Base-by-base conservation (phyloP, 2,797 vertebrate species). In the Kryptolebias ocellatus region DNA sequence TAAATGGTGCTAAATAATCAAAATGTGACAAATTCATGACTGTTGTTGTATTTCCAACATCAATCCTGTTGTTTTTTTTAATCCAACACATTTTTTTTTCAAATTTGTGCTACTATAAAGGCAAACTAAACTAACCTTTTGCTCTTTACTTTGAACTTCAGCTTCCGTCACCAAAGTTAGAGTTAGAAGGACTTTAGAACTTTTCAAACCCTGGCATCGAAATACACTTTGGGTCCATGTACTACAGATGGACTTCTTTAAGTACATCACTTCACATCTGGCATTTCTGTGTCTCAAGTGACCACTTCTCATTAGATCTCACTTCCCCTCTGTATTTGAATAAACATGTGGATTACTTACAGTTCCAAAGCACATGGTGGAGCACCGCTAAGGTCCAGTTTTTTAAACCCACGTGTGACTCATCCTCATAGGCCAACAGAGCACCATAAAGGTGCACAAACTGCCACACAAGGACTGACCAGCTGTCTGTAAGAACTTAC, bases 231-330 rank as follows among this genome's bases (percentile, higher is more conserved):
- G 16, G 18, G 11, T 34, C 15, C 37, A 49, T 49, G 45, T 28
- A 47, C 1, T 17, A 5, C 47, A 62, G 57, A 59, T 59, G 24
- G 42, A 17, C 16, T 59, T 28, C 46, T 39, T 50, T 51, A 16
- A 16, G 6, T 51, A 1, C 12, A 60, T 37, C 46, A 11, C 24
- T 45, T 28, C 24, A 64, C 51, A 64, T 45, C 61, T 64, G 61
- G 50, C 12, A 15, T n/a, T 18, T 20, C 3, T 42, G n/a, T 18
- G 51, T 42, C 60, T 44, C 50, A 53, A 18, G 37, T 28, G 24
- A 45, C 16, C 27, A 20, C 37, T 34, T 24, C 18, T 45, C 17
- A 14, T 49, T 31, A 50, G 47, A 60, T 53, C 37, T 57, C 14
- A n/a, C n/a, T 29, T 17, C 24, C 18, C 20, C 24, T 49, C 45